Base-by-base conservation (phyloP, 92 coral and sea anemone species). In the Paramuricea clavata region DNA sequence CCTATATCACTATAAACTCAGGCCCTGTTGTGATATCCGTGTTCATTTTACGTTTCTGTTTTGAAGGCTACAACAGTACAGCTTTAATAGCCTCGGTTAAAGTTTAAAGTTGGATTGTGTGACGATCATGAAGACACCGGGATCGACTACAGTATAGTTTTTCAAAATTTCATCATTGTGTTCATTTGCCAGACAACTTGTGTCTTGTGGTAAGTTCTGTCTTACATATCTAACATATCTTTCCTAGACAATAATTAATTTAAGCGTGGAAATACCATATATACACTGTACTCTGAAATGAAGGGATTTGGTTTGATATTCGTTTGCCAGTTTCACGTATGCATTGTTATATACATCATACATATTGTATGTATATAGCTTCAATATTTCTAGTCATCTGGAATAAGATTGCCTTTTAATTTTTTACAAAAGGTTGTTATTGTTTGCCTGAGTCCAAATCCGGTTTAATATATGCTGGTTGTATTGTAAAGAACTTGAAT, bases 141-240 rank as follows among this genome's bases (percentile, higher is more conserved):
- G 21, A 12, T 4, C 22, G 72, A 28, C 72, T 28, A 31, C 15
- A n/a, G n/a, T n/a, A n/a, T n/a, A 28, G n/a, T 33, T 65, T n/a
- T 30, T 65, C 72, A 28, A 30, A 27, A 2, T 33, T 0, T 65
- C 72, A 16, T 65, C 10, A 65, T 31, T 3, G 35, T 30, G 39
- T 26, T 65, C 5, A 33, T 33, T 27, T 54, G 62, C 11, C 21
- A 27, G 41, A 65, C 72, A 31, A 65, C n/a, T n/a, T n/a, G n/a
- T n/a, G n/a, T n/a, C 39, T 33, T 65, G 72, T 31, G 72, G 72
- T 65, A 65, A 65, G 72, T 65, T 65, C 72, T n/a, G n/a, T n/a
- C n/a, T n/a, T n/a, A 65, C 6, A 5, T 6, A 26, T 28, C 27
- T 65, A 31, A 13, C 28, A 11, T 28, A 65, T 15, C 16, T 31